Conservation (phyloP, 2,888 invertebrate genomes). For the Caradrina kadenii region DNA sequence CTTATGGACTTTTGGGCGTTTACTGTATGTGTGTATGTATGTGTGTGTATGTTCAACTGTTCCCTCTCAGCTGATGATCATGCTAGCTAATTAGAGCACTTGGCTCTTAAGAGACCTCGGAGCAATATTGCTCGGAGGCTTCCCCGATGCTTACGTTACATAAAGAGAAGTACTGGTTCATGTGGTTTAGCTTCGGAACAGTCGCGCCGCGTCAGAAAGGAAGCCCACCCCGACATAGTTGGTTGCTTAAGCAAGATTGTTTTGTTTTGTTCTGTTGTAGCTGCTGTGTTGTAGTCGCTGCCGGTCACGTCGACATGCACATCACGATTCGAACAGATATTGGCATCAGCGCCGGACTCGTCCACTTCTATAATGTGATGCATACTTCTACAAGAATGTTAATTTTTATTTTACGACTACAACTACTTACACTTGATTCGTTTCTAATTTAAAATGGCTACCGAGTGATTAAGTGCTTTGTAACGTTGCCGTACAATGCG, state of each 20-base stretch:
- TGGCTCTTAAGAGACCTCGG: background rate
- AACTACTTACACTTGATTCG: conserved; percentile 54
- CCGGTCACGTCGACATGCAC: too few relatives aligned
- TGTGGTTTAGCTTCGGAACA: too few relatives aligned
- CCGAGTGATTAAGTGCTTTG: conserved; percentile 57
- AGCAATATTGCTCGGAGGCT: background rate
- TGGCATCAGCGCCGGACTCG: background rate
- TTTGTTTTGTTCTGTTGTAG: too few relatives aligned
- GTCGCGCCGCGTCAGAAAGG: too few relatives aligned
- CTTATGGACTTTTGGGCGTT: too few relatives aligned
- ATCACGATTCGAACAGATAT: background rate
- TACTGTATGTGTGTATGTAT: too few relatives aligned
- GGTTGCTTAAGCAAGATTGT: too few relatives aligned
- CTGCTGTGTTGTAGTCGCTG: too few relatives aligned
- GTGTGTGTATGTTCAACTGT: too few relatives aligned
- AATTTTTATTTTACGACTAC: conserved; percentile 53
- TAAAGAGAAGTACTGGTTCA: background rate
- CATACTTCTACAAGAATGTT: conserved; percentile 40
- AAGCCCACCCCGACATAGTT: too few relatives aligned
- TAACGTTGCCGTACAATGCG: conserved; percentile 44
- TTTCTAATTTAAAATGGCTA: conserved; percentile 60
- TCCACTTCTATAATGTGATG: conserved; percentile 27
- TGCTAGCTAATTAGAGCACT: conserved; percentile 63
- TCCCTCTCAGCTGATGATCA: too few relatives aligned
- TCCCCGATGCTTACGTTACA: background rate